Percentiles rank a stretch among this genome's conserved stretches.
Conservation (phyloP, 2,797 vertebrate species). For the Varecia variegata region DNA sequence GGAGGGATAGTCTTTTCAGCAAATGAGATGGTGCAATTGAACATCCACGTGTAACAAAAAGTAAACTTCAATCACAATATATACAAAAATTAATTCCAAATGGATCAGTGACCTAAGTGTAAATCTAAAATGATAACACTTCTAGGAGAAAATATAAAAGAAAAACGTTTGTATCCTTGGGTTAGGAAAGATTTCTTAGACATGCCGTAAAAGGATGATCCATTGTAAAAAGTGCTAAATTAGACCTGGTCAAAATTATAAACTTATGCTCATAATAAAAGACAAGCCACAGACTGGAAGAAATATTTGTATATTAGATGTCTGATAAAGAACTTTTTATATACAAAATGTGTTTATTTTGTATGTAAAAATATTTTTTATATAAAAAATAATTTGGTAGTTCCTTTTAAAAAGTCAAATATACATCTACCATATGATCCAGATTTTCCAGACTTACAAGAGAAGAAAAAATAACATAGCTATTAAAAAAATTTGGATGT, state of each 20-base stretch:
- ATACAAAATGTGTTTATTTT: background rate
- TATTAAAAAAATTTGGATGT: background rate
- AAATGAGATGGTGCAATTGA: background rate
- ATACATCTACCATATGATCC: background rate
- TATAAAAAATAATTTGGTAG: background rate
- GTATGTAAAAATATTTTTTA: too few species aligned
- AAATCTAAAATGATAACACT: background rate
- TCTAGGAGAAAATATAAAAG: background rate
- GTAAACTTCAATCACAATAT: background rate
- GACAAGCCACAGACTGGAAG: background rate
- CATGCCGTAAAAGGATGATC: background rate
- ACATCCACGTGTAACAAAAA: background rate
- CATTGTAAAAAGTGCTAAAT: background rate
- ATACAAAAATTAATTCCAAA: background rate
- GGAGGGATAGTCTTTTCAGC: background rate
- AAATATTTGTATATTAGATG: background rate
- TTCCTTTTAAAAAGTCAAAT: background rate
- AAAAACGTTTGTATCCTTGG: background rate
- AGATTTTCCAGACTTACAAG: background rate
- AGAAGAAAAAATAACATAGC: background rate
- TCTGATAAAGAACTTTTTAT: background rate
- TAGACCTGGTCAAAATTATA: background rate
- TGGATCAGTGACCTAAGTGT: background rate
- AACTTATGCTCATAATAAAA: background rate
- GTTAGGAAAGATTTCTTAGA: background rate